Percentiles rank a stretch among this genome's conserved stretches.
Evolutionary conservation across 2,888 invertebrate species (phyloP).

Genomic region (Torymus texanus): DNA sequence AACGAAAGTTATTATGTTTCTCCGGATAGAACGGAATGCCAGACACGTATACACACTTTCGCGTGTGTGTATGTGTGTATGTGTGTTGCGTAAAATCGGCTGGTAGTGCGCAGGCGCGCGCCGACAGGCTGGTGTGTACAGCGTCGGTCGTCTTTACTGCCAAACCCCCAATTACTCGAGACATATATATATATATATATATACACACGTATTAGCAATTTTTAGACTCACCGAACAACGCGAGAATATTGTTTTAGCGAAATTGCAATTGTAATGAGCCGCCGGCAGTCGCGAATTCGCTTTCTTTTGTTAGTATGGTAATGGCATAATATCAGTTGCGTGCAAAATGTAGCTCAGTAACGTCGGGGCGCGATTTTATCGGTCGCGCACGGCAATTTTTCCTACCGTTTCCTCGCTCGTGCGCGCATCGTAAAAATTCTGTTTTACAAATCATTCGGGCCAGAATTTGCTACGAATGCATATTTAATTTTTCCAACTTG

Average conservation of each 20-base stretch:
- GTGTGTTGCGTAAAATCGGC: too few relatives aligned
- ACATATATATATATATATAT: too few relatives aligned
- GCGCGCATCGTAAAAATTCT: conserved; percentile 1
- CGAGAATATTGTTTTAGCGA: not conserved
- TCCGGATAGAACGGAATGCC: too few relatives aligned
- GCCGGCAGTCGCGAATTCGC: not conserved
- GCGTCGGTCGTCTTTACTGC: too few relatives aligned
- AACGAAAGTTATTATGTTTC: not conserved
- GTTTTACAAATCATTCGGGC: conserved; percentile 23
- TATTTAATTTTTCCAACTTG: too few relatives aligned
- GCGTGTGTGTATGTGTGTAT: too few relatives aligned
- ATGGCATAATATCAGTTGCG: conserved; percentile 6
- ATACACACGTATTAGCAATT: too few relatives aligned
- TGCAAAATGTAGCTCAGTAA: not conserved
- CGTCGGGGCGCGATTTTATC: conserved; percentile 12
- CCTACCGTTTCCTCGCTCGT: not conserved
- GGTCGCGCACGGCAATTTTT: not conserved
- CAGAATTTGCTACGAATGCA: not conserved
- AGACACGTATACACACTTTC: too few relatives aligned
- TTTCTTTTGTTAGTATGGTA: not conserved
- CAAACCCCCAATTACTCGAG: too few relatives aligned
- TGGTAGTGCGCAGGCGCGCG: too few relatives aligned
- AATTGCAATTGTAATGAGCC: conserved; percentile 4
- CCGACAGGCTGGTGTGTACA: too few relatives aligned
- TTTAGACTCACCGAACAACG: too few relatives aligned